Conservation (phyloP, 92 coral and sea anemone species). For the Parazoanthus swiftii region DNA sequence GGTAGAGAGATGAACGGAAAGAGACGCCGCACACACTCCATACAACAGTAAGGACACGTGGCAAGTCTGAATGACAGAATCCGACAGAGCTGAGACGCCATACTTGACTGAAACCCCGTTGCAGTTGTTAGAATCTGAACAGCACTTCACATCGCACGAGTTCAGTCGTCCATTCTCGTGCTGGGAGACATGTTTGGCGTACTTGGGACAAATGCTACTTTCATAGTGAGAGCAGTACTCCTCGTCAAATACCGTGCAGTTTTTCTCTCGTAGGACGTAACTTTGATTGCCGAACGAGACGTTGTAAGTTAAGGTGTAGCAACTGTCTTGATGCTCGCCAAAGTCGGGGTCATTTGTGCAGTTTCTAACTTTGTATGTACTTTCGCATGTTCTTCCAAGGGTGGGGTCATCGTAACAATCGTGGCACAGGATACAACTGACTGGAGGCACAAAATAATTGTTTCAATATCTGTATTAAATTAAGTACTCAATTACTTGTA, state of each 20-base stretch:
- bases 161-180: not conserved
- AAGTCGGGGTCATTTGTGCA: constrained; percentile 41
- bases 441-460: not conserved
- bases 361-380: constrained; percentile 19
- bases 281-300: not conserved
- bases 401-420: constrained; percentile 2
- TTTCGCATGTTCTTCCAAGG: not conserved
- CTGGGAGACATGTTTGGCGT: not conserved
- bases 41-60: not conserved
- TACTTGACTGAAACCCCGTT: not conserved
- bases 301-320: constrained; percentile 12
- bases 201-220: not conserved
- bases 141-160: constrained; percentile 25
- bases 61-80: not conserved
- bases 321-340: constrained; percentile 44
- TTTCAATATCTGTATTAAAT: no score
- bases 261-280: constrained; percentile 18
- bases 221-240: not conserved
- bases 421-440: constrained; percentile 14
- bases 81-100: not conserved
- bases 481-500: no score
- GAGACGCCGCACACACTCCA: not conserved
- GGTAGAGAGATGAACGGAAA: not conserved
- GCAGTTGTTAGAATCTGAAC: not conserved
- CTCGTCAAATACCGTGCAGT: constrained; percentile 3